Base-by-base conservation (phyloP, 2,888 invertebrate genomes). In the Lymantria dispar region DNA sequence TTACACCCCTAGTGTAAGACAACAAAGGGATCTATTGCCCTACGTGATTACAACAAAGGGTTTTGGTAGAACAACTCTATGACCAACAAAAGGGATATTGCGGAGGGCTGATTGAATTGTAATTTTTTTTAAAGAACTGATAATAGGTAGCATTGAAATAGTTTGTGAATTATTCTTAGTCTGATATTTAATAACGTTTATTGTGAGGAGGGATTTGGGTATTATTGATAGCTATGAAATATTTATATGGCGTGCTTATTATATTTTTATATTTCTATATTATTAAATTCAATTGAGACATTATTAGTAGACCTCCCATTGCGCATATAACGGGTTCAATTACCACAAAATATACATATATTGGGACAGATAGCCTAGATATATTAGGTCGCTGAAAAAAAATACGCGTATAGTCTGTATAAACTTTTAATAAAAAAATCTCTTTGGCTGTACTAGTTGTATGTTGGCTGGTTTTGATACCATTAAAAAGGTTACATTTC, bases 11-110 rank as follows among this genome's bases (percentile, higher is more conserved):
- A 59, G 40, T 33, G 12, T 29, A 37, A 15, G 30, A 33, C 9
- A 22, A 52, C 45, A 52, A 45, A 47, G 30, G 36, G 51, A 43
- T 40, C 66, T 59, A 79, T 78, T 72, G 64, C 78, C 72, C 74
- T 75, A 77, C 87, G 88, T 88, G 88, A 80, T 74, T 56, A 61
- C 53, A 51, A 88, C 87, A 89, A 88, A 86, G 85, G 88, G 83
- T 79, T 78, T n/a, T 71, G 64, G 67, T 8, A 69, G 73, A 47
- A 64, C 66, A 65, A 68, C 71, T 77, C 73, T 76, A 73, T 66
- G 68, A 68, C 68, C 74, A 76, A 79, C 80, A 82, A 80, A 78
- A 74, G 70, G 65, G 52, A 70, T 62, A 69, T 65, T 64, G 62
- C 58, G 58, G 54, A 54, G 70, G 69, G 66, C 56, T 69, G 70